A percentile compares a stretch with the other conserved stretches of the same genome.
Conservation (phyloP, 2,113 vertebrate genomes). For the Psophia crepitans region DNA sequence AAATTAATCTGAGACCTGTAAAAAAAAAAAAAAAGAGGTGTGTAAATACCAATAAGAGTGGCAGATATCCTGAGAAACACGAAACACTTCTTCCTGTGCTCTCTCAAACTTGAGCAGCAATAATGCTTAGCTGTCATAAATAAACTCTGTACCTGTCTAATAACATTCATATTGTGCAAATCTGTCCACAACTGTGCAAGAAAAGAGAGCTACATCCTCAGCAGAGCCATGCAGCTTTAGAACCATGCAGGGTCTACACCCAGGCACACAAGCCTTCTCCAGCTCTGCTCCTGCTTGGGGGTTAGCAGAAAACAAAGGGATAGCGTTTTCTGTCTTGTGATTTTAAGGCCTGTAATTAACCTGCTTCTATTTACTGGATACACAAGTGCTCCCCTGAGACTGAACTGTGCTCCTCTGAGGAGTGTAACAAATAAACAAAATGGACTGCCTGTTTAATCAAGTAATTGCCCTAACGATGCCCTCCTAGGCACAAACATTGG, state of each 20-base stretch:
- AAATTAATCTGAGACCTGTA: not conserved
- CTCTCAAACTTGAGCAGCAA: not conserved
- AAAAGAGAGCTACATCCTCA: not conserved
- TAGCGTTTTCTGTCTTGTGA: not conserved
- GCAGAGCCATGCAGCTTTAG: not conserved
- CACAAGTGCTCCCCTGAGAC: not conserved
- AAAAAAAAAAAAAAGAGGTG: not conserved
- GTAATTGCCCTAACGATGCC: constrained; percentile 23
- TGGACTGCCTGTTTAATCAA: constrained; percentile 42
- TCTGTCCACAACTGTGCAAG: not conserved
- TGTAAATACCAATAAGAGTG: not conserved
- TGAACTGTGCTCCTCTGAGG: not conserved
- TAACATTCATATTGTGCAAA: not conserved
- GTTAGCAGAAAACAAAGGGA: not conserved
- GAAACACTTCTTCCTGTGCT: not conserved
- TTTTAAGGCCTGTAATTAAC: constrained; percentile 38
- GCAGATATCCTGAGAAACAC: not conserved
- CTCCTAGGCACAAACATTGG: constrained; percentile 32
- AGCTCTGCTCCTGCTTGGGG: not conserved
- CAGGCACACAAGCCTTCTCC: not conserved
- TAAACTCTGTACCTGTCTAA: not conserved
- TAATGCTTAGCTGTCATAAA: not conserved
- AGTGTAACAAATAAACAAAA: constrained; percentile 49
- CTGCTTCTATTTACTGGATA: constrained; percentile 25
- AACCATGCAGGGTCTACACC: not conserved